Conservation (phyloP, 2,888 invertebrate genomes). For the Reticulitermes lucifugus region DNA sequence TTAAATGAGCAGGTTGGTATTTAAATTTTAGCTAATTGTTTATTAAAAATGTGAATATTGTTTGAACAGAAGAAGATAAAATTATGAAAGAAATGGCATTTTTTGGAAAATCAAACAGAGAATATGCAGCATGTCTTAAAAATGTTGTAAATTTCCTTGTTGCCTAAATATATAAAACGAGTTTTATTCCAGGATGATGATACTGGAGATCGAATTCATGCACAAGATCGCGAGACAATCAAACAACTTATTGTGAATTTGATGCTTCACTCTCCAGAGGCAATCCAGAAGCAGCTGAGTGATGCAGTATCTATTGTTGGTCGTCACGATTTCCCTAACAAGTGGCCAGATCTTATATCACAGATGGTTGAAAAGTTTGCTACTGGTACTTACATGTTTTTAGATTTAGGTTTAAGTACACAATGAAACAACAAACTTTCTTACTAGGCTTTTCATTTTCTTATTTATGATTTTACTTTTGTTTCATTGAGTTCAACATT, state of each 20-base stretch:
- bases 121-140: too few relatives aligned
- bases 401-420: neutral
- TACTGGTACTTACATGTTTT: conserved; percentile 68
- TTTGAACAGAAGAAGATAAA: too few relatives aligned
- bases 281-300: conserved; percentile 93
- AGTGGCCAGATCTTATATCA: conserved; percentile 94
- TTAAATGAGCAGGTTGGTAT: too few relatives aligned
- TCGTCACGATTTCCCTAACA: conserved; percentile 95
- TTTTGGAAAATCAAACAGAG: too few relatives aligned
- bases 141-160: too few relatives aligned
- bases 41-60: too few relatives aligned
- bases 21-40: too few relatives aligned
- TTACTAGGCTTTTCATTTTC: too few relatives aligned
- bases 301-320: conserved; percentile 97
- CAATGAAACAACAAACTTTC: too few relatives aligned
- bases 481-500: neutral
- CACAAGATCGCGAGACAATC: conserved; percentile 81
- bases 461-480: neutral
- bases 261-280: conserved; percentile 92
- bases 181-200: conserved; percentile 72
- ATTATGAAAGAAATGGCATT: too few relatives aligned
- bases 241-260: conserved; percentile 89
- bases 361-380: conserved; percentile 95
- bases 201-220: conserved; percentile 82
- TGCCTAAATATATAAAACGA: neutral